Conservation (phyloP, 2,888 invertebrate genomes). For the Alloplasta piceator region DNA sequence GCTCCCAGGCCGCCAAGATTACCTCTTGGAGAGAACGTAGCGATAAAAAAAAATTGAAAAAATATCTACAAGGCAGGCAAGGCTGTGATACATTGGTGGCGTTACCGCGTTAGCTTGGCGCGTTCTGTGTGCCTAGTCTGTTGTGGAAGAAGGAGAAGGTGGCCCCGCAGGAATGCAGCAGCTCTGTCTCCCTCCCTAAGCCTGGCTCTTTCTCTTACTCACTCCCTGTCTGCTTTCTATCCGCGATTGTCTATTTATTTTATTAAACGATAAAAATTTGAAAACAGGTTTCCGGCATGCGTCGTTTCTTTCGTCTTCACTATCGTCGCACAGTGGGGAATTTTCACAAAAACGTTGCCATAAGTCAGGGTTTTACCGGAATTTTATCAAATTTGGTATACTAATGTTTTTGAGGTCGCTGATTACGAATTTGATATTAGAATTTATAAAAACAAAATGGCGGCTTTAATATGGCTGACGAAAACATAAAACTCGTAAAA, state of each 20-base stretch:
- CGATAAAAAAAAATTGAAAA: constrained; percentile 28
- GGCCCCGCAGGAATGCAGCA: constrained; percentile 76
- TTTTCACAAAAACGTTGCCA: too few species aligned
- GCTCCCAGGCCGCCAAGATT: constrained; percentile 11
- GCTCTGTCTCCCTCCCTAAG: constrained; percentile 16
- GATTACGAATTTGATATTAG: too few species aligned
- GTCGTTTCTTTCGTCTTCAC: constrained; percentile 58
- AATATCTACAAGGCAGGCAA: constrained; percentile 47
- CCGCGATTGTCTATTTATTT: constrained; percentile 80
- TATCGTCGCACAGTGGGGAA: too few species aligned
- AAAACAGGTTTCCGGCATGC: constrained; percentile 78
- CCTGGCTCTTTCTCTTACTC: constrained; percentile 3
- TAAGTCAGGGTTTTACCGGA: too few species aligned
- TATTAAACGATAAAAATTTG: constrained; percentile 79
- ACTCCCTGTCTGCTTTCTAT: constrained; percentile 38
- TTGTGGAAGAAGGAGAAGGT: constrained; percentile 63
- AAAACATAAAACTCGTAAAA: too few species aligned
- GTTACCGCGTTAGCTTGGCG: constrained; percentile 36
- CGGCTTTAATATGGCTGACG: too few species aligned
- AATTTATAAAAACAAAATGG: too few species aligned
- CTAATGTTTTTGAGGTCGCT: too few species aligned
- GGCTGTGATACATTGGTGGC: constrained; percentile 29
- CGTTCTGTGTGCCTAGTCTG: constrained; percentile 24
- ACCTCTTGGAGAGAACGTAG: constrained; percentile 32
- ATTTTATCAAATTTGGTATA: too few species aligned